phyloP scores from a whole-genome alignment of 1,140 invertebrate species.

The Drosophila parvula region DNA sequence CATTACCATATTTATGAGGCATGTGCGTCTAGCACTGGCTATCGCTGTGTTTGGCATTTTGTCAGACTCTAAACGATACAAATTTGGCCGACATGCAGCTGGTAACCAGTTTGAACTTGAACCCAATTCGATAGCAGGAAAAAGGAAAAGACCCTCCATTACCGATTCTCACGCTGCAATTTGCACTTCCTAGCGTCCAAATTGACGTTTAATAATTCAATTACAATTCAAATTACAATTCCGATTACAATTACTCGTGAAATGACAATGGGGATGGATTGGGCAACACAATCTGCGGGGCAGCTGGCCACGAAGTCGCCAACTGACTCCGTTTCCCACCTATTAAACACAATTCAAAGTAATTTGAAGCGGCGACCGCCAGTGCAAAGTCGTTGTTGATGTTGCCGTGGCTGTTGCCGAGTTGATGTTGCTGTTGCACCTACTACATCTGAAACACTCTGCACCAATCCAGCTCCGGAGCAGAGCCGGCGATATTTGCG shows the following conservation, averaged over 20 bases:
- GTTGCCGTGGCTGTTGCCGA: conserved; percentile 18
- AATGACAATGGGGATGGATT: conserved; percentile 49
- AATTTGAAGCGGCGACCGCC: conserved; percentile 63
- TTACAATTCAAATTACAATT: conserved; percentile 40
- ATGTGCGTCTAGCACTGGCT: conserved; percentile 34
- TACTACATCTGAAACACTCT: conserved; percentile 53
- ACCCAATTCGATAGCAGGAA: conserved; percentile 65
- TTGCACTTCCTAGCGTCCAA: conserved; percentile 73
- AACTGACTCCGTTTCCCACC: conserved; percentile 76
- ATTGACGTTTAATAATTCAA: conserved; percentile 78
- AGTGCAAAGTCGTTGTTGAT: conserved; percentile 16
- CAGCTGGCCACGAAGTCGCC: conserved; percentile 54
- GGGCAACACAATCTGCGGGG: conserved; percentile 46
- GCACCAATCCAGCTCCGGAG: conserved; percentile 30
- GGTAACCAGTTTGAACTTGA: conserved; percentile 72
- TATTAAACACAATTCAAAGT: conserved; percentile 81
- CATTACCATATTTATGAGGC: conserved; percentile 78
- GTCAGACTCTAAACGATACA: conserved; percentile 72
- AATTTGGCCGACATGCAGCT: conserved; percentile 54
- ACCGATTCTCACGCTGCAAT: conserved; percentile 75
- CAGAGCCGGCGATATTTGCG: conserved; percentile 47
- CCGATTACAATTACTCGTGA: conserved; percentile 19
- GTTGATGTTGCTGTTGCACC: conserved; percentile 50
- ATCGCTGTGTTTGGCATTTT: conserved; percentile 69
- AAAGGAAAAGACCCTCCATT: conserved; percentile 62